Conservation (phyloP, 2,888 invertebrate species). For the Aphelenchoides bicaudatus region DNA sequence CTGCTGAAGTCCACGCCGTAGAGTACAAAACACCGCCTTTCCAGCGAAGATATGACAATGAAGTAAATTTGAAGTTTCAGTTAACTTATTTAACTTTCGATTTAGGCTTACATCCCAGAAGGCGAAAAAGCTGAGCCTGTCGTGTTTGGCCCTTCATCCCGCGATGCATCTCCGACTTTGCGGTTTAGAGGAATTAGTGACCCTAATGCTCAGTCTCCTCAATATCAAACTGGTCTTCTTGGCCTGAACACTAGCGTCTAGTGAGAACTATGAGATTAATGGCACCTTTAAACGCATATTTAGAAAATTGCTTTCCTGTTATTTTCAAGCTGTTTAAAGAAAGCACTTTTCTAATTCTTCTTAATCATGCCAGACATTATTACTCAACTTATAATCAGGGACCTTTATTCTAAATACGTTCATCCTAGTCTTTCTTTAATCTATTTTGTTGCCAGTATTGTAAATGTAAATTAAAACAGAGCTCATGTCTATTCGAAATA, state of each 20-base stretch:
- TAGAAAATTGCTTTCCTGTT: too few species aligned
- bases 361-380: too few species aligned
- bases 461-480: too few species aligned
- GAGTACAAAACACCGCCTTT: conserved; percentile 13
- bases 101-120: conserved; percentile 9
- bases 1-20: not conserved
- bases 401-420: too few species aligned
- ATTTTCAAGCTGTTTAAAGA: too few species aligned
- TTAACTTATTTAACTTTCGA: not conserved
- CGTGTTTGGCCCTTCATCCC: conserved; percentile 8
- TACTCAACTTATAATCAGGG: too few species aligned
- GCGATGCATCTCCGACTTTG: not conserved
- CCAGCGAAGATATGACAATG: conserved; percentile 16
- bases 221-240: conserved; percentile 6
- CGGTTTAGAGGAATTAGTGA: conserved; percentile 8
- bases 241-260: conserved; percentile 35
- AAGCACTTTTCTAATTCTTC: too few species aligned
- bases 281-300: too few species aligned
- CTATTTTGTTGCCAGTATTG: too few species aligned
- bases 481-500: too few species aligned
- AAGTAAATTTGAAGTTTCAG: not conserved
- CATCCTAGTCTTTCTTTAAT: too few species aligned
- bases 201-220: not conserved
- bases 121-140: conserved; percentile 15
- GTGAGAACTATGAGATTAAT: too few species aligned